Percentiles rank a stretch among this genome's conserved stretches.
These are phyloP conservation scores for Condylura cristata DNA, from an alignment of 2,113 vertebrate genomes.

Conservation along the genomic window DNA sequence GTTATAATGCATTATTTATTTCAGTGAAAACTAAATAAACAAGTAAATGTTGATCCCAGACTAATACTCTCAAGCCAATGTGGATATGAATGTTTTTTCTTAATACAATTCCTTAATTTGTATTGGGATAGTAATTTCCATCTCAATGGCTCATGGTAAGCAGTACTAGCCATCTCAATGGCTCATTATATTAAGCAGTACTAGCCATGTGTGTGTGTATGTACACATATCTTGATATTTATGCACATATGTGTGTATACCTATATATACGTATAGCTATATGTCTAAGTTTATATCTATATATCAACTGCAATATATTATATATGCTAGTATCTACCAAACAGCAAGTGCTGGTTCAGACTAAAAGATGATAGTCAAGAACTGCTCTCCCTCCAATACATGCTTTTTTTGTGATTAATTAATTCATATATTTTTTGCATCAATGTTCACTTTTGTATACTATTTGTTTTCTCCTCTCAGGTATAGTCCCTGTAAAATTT, in stretches of 20 bases:
- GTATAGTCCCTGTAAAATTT: too few relatives aligned
- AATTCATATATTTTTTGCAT: too few relatives aligned
- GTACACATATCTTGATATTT: too few relatives aligned
- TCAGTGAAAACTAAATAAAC: too few relatives aligned
- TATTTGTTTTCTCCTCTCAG: too few relatives aligned
- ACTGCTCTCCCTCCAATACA: accelerated
- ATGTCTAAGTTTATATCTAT: too few relatives aligned
- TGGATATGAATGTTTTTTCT: not conserved
- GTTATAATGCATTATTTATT: too few relatives aligned
- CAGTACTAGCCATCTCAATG: not conserved
- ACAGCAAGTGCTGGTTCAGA: not conserved
- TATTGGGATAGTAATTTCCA: not conserved
- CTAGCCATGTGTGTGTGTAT: too few relatives aligned
- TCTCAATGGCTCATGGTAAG: not conserved
- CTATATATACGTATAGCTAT: too few relatives aligned
- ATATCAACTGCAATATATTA: too few relatives aligned
- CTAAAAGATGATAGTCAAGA: not conserved
- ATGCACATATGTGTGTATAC: too few relatives aligned
- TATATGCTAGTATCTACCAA: not conserved
- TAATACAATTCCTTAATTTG: not conserved
- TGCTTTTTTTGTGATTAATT: not conserved
- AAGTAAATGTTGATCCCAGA: not conserved
- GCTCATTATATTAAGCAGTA: not conserved
- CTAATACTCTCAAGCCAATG: not conserved
- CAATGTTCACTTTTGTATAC: too few relatives aligned